A percentile compares a stretch with the other conserved stretches of the same genome.
phyloP scores from a whole-genome alignment of 2,113 vertebrate species.

The Rhinolophus ferrumequinum region DNA sequence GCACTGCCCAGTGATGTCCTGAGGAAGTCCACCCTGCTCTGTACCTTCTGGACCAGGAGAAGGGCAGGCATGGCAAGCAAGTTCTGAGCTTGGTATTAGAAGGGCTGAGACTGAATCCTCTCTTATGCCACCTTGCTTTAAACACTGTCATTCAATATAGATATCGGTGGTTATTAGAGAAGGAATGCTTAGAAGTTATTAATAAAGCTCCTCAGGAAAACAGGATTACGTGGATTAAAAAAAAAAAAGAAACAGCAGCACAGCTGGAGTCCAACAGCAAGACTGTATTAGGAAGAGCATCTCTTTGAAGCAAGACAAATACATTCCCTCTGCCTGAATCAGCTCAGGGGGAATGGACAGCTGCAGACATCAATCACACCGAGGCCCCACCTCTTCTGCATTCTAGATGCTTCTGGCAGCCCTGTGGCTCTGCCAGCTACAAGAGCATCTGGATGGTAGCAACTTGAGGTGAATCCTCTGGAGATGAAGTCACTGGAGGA shows the following conservation, averaged over 20 bases:
- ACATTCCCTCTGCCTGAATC: conserved; percentile 47
- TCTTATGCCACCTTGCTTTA: not conserved
- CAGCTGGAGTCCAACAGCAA: not conserved
- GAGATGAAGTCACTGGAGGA: not conserved
- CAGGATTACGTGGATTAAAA: conserved; percentile 34
- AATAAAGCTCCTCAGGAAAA: conserved; percentile 33
- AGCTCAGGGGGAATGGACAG: not conserved
- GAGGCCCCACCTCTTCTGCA: not conserved
- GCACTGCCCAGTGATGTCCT: not conserved
- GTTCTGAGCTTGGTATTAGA: not conserved
- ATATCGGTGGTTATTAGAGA: not conserved
- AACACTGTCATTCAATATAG: not conserved
- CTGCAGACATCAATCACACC: not conserved
- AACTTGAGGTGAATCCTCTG: not conserved
- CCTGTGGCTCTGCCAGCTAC: not conserved
- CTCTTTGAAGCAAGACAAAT: conserved; percentile 52
- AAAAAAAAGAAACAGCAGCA: not conserved
- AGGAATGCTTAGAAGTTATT: not conserved
- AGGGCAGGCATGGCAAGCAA: not conserved
- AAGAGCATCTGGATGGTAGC: not conserved
- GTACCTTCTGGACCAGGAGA: not conserved
- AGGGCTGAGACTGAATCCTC: not conserved
- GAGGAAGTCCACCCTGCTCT: not conserved
- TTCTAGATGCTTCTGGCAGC: not conserved
- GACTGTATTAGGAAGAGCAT: conserved; percentile 56